phyloP scores from a whole-genome alignment of 2,888 invertebrate species.

The Thumatha senex region DNA sequence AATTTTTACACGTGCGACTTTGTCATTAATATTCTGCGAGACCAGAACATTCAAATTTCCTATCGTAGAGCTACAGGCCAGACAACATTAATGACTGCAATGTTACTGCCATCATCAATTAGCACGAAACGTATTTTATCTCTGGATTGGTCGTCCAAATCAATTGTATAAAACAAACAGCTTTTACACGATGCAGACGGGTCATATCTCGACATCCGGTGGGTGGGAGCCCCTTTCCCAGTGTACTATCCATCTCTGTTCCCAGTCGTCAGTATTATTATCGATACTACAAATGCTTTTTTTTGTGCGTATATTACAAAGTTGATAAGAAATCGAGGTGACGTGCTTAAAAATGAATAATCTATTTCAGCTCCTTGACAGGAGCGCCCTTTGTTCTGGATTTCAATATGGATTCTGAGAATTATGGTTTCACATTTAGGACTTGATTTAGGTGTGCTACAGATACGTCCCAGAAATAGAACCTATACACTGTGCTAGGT shows the following conservation, averaged over 20 bases:
- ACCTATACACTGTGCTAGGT: conserved; percentile 68
- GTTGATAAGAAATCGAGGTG: conserved; percentile 20
- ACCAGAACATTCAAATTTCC: conserved; percentile 9
- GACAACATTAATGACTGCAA: background rate
- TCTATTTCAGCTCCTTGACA: conserved; percentile 18
- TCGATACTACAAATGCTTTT: conserved; percentile 44
- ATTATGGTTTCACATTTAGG: conserved; percentile 12
- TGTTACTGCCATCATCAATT: conserved; percentile 18
- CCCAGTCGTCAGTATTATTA: conserved; percentile 47
- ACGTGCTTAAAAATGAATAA: conserved; percentile 11
- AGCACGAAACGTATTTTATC: conserved; percentile 7
- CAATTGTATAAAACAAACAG: conserved; percentile 48
- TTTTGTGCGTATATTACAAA: conserved; percentile 6
- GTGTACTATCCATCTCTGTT: conserved; percentile 52
- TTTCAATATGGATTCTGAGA: conserved; percentile 17
- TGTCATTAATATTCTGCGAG: conserved; percentile 16
- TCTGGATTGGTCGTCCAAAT: conserved; percentile 11
- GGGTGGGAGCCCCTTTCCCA: conserved; percentile 50
- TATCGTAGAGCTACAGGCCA: background rate
- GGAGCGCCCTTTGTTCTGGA: conserved; percentile 19
- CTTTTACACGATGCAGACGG: conserved; percentile 53
- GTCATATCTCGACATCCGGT: conserved; percentile 66
- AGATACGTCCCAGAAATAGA: conserved; percentile 64
- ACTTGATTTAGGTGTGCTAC: conserved; percentile 42
- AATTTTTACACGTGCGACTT: conserved; percentile 15